phyloP scores from a whole-genome alignment of 2,888 invertebrate species.

The Ophion obscuratus region DNA sequence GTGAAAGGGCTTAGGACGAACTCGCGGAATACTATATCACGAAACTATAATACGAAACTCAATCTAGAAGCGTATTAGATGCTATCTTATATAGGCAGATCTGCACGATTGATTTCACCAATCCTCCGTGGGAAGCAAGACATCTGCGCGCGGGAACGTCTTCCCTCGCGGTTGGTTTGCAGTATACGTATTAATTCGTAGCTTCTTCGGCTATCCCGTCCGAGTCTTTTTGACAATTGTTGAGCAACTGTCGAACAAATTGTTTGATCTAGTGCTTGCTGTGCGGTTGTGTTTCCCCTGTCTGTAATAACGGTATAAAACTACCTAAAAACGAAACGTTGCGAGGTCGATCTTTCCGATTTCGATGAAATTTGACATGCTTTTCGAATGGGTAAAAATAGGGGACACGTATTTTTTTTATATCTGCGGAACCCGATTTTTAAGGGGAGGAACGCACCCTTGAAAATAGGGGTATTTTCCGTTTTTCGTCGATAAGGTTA shows the following conservation, averaged over 20 bases:
- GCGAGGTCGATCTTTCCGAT: too few relatives aligned
- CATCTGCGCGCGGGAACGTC: conserved; percentile 49
- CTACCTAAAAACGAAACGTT: neutral
- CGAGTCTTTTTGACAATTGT: neutral
- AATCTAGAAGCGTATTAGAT: conserved; percentile 27
- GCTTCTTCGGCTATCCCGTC: neutral
- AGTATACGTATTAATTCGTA: neutral
- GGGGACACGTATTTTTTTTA: too few relatives aligned
- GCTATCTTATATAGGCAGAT: conserved; percentile 26
- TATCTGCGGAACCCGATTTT: too few relatives aligned
- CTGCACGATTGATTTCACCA: conserved; percentile 50
- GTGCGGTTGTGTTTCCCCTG: neutral
- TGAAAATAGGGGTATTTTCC: too few relatives aligned
- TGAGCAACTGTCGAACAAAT: neutral
- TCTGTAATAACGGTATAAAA: neutral
- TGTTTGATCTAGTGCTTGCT: neutral
- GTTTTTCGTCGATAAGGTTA: too few relatives aligned
- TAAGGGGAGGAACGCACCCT: too few relatives aligned
- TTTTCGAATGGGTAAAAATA: too few relatives aligned
- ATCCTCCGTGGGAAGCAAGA: conserved; percentile 50
- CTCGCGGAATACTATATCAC: conserved; percentile 20
- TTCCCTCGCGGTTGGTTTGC: conserved; percentile 10
- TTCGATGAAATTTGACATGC: too few relatives aligned
- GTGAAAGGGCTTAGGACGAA: conserved; percentile 40
- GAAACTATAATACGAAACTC: conserved; percentile 22